phyloP scores from a whole-genome alignment of 2,797 vertebrate genomes.

The Bovichtus diacanthus region DNA sequence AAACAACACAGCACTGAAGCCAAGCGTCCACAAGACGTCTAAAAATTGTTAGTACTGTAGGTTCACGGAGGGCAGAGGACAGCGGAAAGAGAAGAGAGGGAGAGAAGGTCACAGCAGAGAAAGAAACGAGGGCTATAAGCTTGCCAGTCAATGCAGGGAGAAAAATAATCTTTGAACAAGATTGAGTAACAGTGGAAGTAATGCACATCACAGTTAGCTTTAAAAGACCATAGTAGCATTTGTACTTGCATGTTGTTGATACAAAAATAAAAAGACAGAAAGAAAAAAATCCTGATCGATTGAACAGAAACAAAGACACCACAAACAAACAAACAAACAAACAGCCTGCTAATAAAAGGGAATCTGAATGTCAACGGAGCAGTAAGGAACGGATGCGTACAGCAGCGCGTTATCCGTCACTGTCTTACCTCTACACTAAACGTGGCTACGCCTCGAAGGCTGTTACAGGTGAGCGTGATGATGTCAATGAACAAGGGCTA shows the following conservation, averaged over 20 bases:
- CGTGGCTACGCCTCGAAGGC: conserved; percentile 24
- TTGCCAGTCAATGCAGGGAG: conserved; percentile 85
- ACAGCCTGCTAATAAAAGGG: conserved; percentile 64
- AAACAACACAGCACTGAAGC: conserved; percentile 95
- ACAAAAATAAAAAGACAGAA: conserved; percentile 47
- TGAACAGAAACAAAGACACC: conserved; percentile 74
- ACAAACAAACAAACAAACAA: conserved; percentile 70
- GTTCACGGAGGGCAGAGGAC: conserved; percentile 88
- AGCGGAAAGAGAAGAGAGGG: conserved; percentile 74
- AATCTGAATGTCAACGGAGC: conserved; percentile 38
- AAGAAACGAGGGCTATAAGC: conserved; percentile 84
- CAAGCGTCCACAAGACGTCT: conserved; percentile 95
- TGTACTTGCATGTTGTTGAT: conserved; percentile 77
- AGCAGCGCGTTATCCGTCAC: conserved; percentile 22
- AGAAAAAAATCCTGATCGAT: conserved; percentile 71
- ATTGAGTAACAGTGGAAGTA: conserved; percentile 83
- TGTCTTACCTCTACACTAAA: conserved; percentile 35
- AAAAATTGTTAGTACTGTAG: conserved; percentile 91
- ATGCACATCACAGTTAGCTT: conserved; percentile 89
- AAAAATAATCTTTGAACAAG: conserved; percentile 66
- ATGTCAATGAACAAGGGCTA: conserved; percentile 16
- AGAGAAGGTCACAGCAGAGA: conserved; percentile 88
- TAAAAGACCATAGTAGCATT: conserved; percentile 78
- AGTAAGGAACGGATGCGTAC: conserved; percentile 8
- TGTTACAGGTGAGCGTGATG: conserved; percentile 5